Percentiles rank a stretch among this genome's conserved stretches.
These are phyloP conservation scores for Colostygia pectinataria DNA, from an alignment of 2,888 invertebrate genomes.

Conservation along the genomic window DNA sequence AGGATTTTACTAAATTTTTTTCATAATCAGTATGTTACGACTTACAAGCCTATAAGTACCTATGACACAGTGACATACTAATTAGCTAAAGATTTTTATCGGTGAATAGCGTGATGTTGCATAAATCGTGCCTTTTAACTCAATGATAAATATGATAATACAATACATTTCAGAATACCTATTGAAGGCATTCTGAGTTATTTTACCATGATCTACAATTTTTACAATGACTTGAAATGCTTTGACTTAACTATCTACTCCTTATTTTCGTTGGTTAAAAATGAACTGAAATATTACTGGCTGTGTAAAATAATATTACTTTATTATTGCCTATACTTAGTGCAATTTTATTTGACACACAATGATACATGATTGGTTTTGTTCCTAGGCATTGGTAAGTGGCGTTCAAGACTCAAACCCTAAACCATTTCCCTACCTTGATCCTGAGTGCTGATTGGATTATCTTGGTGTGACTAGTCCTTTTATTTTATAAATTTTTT, in stretches of 20 bases:
- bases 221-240: too few species aligned
- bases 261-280: too few species aligned
- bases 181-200: background rate
- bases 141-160: too few species aligned
- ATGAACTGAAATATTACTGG: too few species aligned
- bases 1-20: too few species aligned
- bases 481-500: background rate
- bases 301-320: too few species aligned
- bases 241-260: too few species aligned
- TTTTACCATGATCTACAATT: too few species aligned
- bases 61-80: background rate
- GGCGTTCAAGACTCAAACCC: conserved; percentile 35
- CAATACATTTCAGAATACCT: too few species aligned
- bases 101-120: background rate
- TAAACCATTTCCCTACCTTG: conserved; percentile 42
- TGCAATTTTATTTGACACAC: conserved; percentile 22
- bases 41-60: too few species aligned
- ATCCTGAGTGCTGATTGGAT: conserved; percentile 42
- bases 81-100: conserved; percentile 7
- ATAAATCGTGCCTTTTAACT: background rate
- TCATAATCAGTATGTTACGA: too few species aligned
- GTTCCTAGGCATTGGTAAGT: conserved; percentile 70
- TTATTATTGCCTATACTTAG: too few species aligned
- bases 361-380: conserved; percentile 44
- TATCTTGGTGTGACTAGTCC: conserved; percentile 35